Evolutionary conservation across 2,797 vertebrate species (phyloP).

Genomic region (Acanthurus leucopareius): DNA sequence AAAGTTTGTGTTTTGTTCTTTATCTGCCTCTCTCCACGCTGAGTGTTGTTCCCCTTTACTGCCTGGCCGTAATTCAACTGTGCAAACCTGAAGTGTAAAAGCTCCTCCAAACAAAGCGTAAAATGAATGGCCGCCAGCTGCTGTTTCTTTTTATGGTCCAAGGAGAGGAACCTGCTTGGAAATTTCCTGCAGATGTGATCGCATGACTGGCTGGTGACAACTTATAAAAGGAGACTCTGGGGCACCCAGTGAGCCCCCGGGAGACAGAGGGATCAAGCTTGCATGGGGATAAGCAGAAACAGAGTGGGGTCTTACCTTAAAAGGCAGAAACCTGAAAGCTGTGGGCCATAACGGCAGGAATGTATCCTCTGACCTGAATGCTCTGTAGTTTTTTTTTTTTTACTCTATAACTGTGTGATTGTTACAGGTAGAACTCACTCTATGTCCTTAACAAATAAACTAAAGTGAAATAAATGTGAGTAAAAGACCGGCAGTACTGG

Average conservation of each 20-base stretch:
- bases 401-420: conserved; percentile 11
- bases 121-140: conserved; percentile 76
- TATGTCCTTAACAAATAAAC: conserved; percentile 22
- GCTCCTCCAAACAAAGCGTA: conserved; percentile 78
- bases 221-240: conserved; percentile 72
- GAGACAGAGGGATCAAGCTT: conserved; percentile 56
- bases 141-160: conserved; percentile 57
- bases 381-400: conserved; percentile 20
- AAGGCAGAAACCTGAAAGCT: conserved; percentile 79
- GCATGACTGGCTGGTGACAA: conserved; percentile 77
- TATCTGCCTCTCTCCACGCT: conserved; percentile 12
- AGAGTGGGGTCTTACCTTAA: conserved; percentile 83
- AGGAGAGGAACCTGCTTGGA: conserved; percentile 68
- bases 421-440: conserved; percentile 34
- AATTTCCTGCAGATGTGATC: conserved; percentile 77
- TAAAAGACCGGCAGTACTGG: not conserved
- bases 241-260: conserved; percentile 59
- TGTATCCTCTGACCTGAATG: conserved; percentile 65
- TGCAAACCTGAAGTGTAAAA: conserved; percentile 71
- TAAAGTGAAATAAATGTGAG: conserved; percentile 17
- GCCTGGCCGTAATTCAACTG: conserved; percentile 62
- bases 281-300: conserved; percentile 62
- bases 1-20: conserved; percentile 20
- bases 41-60: conserved; percentile 58
- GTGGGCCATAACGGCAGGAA: conserved; percentile 62